Conservation (phyloP, 2,888 invertebrate genomes). For the Cantharis nigra region DNA sequence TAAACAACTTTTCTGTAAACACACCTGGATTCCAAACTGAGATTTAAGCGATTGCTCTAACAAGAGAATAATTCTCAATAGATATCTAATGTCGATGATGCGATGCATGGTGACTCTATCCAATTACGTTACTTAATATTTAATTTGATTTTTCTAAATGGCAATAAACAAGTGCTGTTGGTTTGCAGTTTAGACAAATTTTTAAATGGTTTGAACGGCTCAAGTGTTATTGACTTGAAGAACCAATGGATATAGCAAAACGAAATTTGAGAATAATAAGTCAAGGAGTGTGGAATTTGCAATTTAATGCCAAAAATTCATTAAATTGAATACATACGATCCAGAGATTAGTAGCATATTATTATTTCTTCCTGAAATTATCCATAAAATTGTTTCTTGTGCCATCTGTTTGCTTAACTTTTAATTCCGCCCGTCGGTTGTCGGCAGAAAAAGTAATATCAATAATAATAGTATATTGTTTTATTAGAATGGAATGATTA, state of each 20-base stretch:
- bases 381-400: too few species aligned
- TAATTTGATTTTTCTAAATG: neutral
- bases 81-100: neutral
- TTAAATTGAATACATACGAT: neutral
- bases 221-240: neutral
- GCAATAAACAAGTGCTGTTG: neutral
- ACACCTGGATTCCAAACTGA: conserved; percentile 27
- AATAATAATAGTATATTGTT: too few species aligned
- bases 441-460: too few species aligned
- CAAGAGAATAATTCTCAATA: neutral
- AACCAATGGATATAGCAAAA: neutral
- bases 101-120: neutral
- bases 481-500: too few species aligned
- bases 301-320: neutral
- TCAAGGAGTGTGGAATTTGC: neutral
- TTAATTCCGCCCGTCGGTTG: too few species aligned
- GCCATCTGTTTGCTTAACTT: too few species aligned
- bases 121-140: neutral
- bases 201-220: neutral
- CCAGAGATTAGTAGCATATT: neutral
- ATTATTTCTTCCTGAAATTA: too few species aligned
- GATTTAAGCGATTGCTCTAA: conserved; percentile 18
- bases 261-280: neutral
- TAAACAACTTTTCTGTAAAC: conserved; percentile 42
- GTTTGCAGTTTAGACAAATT: neutral